These are phyloP conservation scores for Apis mellifera DNA, from an alignment of 1,140 invertebrate genomes.

Conservation along the genomic window DNA sequence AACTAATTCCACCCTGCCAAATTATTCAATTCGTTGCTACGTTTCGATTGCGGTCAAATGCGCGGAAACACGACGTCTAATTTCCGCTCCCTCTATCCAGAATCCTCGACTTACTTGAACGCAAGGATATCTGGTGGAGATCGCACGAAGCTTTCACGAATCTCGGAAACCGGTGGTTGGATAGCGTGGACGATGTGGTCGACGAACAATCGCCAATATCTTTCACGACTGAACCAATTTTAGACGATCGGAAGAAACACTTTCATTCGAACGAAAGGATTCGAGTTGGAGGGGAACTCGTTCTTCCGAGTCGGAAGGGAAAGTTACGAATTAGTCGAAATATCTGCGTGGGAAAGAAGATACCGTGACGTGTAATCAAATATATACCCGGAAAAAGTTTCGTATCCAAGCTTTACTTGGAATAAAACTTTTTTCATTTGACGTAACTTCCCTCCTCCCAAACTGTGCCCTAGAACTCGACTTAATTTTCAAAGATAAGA, in stretches of 20 bases:
- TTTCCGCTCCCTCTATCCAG: constrained; percentile 6
- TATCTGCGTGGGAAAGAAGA: constrained; percentile 20
- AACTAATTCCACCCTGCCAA: background rate
- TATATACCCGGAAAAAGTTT: constrained; percentile 37
- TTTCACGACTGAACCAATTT: background rate
- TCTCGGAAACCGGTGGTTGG: background rate
- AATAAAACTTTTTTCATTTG: constrained; percentile 51
- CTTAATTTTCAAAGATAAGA: constrained; percentile 41
- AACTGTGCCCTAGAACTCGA: background rate
- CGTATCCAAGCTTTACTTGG: background rate
- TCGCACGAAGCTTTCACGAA: background rate
- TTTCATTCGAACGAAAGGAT: background rate
- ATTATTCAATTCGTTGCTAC: constrained; percentile 24
- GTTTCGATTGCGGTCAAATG: constrained; percentile 26
- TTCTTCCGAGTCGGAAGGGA: background rate
- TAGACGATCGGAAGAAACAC: background rate
- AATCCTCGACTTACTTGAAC: constrained; percentile 15
- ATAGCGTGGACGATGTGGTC: background rate
- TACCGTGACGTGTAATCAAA: constrained; percentile 47
- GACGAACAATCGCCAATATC: background rate
- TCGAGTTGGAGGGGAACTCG: background rate
- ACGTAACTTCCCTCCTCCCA: background rate
- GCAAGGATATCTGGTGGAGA: background rate
- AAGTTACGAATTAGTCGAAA: constrained; percentile 17
- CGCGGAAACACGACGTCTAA: constrained; percentile 36